Base-by-base conservation (phyloP, 92 coral and sea anemone species). In the Pocillopora grandis region DNA sequence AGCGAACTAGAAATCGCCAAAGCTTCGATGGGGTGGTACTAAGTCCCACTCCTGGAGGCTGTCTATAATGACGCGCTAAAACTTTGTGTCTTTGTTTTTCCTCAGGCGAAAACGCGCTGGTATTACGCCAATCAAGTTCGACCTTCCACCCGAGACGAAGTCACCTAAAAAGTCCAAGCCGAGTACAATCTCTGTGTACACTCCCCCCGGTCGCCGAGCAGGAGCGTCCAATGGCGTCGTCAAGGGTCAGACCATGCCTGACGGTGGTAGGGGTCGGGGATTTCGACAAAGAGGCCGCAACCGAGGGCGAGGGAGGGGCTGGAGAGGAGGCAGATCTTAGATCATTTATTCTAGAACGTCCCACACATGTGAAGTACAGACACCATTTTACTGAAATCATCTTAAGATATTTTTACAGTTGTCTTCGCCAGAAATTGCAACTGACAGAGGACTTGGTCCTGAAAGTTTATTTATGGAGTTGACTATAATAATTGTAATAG, bases 91-190 rank as follows among this genome's bases (percentile, higher is more conserved):
- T 10, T 74, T 69, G 21, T 76, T 67, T 77, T 66, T 57, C 33
- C 76, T 33, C 87, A 96, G 99, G 76, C 93, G 99, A 72, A 96
- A 96, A 66, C 92, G 99, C 56, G 98, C 99, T 5, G 99, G 98
- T 0, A 96, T 96, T 84, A 96, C 98, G 12, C 99, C 99, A 15
- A 96, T 96, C 76, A 96, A 87, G 60, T 96, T 96, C 60, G 99
- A 96, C 88, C 91, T 91, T 52, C 98, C 99, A 18, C 97, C 98
- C 3, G 94, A 88, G 81, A 92, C 90, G 61, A 96, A 96, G 63
- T 71, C 86, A 10, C 79, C 95, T 7, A 55, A 83, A 17, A 78
- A 86, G 23, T 76, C 85, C 13, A 92, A 78, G 78, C 84, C 79
- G 58, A 83, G 81, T 62, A 81, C 84, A 12, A 66, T 87, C 66